Conservation (phyloP, 1,140 invertebrate genomes). For the Cotesia vestalis region DNA sequence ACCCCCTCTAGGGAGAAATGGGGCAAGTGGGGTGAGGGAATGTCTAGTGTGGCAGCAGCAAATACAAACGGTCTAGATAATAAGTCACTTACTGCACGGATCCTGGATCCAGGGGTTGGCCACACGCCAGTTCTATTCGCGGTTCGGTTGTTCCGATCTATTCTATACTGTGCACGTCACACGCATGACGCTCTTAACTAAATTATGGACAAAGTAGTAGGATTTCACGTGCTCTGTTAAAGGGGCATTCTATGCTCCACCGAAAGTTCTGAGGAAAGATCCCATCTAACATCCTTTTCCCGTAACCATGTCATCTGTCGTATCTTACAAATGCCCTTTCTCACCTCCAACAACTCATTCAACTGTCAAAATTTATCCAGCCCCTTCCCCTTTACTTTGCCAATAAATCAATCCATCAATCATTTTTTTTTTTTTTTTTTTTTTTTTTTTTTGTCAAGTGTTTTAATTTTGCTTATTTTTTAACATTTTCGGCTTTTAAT, state of each 20-base stretch:
- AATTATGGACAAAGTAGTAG: constrained; percentile 66
- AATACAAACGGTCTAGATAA: constrained; percentile 62
- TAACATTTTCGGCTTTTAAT: background rate
- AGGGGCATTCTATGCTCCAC: constrained; percentile 41
- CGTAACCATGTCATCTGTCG: constrained; percentile 28
- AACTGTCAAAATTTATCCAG: no score
- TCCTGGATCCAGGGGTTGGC: constrained; percentile 57
- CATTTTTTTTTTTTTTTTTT: no score
- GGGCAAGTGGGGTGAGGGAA: constrained; percentile 11
- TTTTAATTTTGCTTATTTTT: background rate
- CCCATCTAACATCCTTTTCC: constrained; percentile 20
- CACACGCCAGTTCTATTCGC: constrained; percentile 64
- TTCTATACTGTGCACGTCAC: constrained; percentile 64
- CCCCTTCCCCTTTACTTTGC: no score
- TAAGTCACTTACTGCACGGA: constrained; percentile 62
- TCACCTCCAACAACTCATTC: no score
- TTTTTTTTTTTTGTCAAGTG: no score
- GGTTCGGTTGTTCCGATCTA: constrained; percentile 65
- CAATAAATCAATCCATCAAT: no score
- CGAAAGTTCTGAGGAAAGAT: constrained; percentile 40
- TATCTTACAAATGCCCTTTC: no score
- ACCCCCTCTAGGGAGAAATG: constrained; percentile 9
- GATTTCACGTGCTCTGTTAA: constrained; percentile 47
- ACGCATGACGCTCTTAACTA: constrained; percentile 66
- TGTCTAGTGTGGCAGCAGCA: constrained; percentile 34